These are phyloP conservation scores for Megalops atlanticus DNA, from an alignment of 2,113 vertebrate species.

Conservation along the genomic window DNA sequence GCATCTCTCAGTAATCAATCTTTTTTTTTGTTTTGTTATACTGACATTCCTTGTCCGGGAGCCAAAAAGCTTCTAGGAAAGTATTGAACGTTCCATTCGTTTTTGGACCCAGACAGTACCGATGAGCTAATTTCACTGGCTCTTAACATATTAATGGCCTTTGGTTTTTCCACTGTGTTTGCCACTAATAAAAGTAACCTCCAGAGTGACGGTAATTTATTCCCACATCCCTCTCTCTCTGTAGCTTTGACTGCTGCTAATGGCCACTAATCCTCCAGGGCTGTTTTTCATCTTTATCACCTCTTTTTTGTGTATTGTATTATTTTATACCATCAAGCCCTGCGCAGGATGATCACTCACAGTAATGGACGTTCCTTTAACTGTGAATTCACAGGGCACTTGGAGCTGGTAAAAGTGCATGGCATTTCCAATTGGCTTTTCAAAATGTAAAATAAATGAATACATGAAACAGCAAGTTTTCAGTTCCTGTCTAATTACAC, in stretches of 20 bases:
- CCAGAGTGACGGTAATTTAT: slow-evolving; percentile 52
- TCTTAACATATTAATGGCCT: slow-evolving; percentile 26
- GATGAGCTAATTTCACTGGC: slow-evolving; percentile 47
- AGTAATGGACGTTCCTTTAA: slow-evolving; percentile 47
- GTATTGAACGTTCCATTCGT: neutral
- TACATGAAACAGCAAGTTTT: neutral
- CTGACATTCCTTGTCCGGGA: neutral
- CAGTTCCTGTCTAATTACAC: neutral
- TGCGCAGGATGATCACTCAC: slow-evolving; percentile 63
- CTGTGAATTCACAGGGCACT: slow-evolving; percentile 1
- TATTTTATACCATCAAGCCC: slow-evolving; percentile 58
- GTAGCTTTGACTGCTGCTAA: slow-evolving; percentile 44
- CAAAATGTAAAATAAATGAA: neutral
- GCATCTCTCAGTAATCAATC: neutral
- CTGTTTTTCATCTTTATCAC: slow-evolving; percentile 49
- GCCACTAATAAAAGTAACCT: slow-evolving; percentile 56
- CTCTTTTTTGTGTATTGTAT: slow-evolving; percentile 44
- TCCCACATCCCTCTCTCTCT: slow-evolving; percentile 48
- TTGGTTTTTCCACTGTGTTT: slow-evolving; percentile 52
- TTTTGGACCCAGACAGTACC: slow-evolving; percentile 7
- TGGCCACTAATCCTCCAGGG: slow-evolving; percentile 43
- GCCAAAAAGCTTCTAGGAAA: neutral
- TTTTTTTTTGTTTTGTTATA: neutral
- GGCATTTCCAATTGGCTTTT: neutral
- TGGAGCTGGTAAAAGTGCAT: neutral